Evolutionary conservation across 2,113 vertebrate genomes (phyloP), one percentile per base, ranked within the genome.

Genomic region (Podiceps cristatus): DNA sequence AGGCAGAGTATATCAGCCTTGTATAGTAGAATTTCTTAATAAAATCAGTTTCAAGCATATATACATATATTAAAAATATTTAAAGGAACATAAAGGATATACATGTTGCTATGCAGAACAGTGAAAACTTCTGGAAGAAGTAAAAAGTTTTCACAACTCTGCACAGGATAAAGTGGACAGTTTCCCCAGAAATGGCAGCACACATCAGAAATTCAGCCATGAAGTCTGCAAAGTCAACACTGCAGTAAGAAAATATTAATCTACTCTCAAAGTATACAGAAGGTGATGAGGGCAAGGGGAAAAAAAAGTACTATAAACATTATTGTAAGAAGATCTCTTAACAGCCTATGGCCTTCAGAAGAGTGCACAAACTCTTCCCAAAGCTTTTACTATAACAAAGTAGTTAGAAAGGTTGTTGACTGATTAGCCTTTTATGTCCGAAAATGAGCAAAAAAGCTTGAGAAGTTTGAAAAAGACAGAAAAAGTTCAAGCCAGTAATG

Each of bases 321-420:
- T 78, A 77, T 35, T 91, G 60, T 77, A 94, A 96, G 47, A 91
- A 78, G 66, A 86, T 71, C 68, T 67, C 75, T 62, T 83, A 66
- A 49, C n/a, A 77, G 64, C 10, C 68, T 80, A 44, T 8, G 56
- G 62, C 58, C 44, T 69, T 90, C 72, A 55, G 63, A 28, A 66
- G 25, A 91, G 40, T 3, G 9, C 63, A 80, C 50, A 83, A 83
- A 69, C 18, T 45, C 82, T 68, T 77, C 47, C 29, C 67, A 84
- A 90, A 90, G 50, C 63, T 90, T 91, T 82, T 78, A 90, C 19
- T 44, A 45, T 7, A 58, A 33, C 1, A 1, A 90, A 68, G 53
- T 35, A 64, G 8, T 58, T 69, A 7, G 24, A 77, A 85, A 90
- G 13, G 20, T 9, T 52, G 44, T 35, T 93, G 87, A 87, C 28